Conservation (phyloP, 2,888 invertebrate genomes). For the Zaprionus lineosus region DNA sequence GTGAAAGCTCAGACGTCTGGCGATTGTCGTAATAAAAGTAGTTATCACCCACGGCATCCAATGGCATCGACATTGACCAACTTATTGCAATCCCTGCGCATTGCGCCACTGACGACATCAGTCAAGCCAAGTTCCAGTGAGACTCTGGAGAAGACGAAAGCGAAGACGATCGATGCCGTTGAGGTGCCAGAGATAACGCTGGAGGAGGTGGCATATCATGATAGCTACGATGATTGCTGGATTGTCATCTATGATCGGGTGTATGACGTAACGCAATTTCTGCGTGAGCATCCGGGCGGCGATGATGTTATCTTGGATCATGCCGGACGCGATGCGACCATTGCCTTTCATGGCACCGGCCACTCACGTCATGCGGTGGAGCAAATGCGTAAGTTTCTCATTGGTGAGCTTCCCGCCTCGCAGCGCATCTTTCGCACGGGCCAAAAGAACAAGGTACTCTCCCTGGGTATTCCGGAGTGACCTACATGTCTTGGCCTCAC, state of each 20-base stretch:
- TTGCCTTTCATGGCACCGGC: conserved; percentile 91
- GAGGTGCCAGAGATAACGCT: conserved; percentile 85
- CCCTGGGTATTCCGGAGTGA: conserved; percentile 80
- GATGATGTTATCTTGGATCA: conserved; percentile 91
- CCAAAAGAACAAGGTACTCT: conserved; percentile 67
- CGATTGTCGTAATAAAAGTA: conserved; percentile 14
- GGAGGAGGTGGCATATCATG: conserved; percentile 90
- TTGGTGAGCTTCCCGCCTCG: conserved; percentile 89
- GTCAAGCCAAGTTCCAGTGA: conserved; percentile 33
- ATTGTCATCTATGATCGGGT: conserved; percentile 93
- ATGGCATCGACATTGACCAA: conserved; percentile 76
- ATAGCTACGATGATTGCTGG: conserved; percentile 90
- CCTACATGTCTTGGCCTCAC: conserved; percentile 71
- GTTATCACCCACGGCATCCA: conserved; percentile 5
- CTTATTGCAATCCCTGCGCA: conserved; percentile 71
- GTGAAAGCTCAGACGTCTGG: conserved; percentile 53
- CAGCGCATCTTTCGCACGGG: conserved; percentile 88
- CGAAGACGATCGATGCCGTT: background rate
- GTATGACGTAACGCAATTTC: conserved; percentile 90
- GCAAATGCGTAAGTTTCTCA: conserved; percentile 87
- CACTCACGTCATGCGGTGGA: conserved; percentile 88
- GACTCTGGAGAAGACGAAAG: conserved; percentile 29
- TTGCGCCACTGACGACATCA: conserved; percentile 46
- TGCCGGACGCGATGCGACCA: conserved; percentile 92
- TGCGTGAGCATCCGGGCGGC: conserved; percentile 92